Evolutionary conservation across 2,888 invertebrate genomes (phyloP), one percentile per base, ranked within the genome.

Genomic region (Aleiodes alternator): DNA sequence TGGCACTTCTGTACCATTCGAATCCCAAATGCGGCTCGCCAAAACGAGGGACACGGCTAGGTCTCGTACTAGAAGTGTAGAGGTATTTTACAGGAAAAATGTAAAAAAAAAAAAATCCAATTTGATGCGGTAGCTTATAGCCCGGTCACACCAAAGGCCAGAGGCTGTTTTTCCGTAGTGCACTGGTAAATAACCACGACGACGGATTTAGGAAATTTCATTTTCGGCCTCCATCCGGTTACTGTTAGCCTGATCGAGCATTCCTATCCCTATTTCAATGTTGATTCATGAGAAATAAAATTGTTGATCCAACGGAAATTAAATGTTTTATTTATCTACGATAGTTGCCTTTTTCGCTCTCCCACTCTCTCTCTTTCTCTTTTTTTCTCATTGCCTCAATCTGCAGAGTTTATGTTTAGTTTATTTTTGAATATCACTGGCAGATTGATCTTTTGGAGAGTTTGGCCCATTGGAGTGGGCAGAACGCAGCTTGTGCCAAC

Each of bases 101-200:
- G 68, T 51, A 12, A 66, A 50, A 66, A 66, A 68, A 59, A 59
- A 61, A 84, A 84, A 84, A 84, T 83, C 81, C 82, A 84, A 82
- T 84, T 83, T 80, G 80, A 82, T 81, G 78, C 80, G 78, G 76
- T 75, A 79, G 80, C 81, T 83, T 76, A 76, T 84, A 82, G 81
- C 80, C 80, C 34, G 76, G 53, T 74, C 72, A 69, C 50, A 48
- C 61, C 48, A 34, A 79, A 51, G 76, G 75, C 78, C 56, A 68
- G 59, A 56, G 77, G 76, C 78, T 81, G 79, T 83, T 82, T 80
- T 79, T 73, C 81, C 76, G 51, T 55, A 72, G 72, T 72, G 53
- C 66, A 72, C 75, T 72, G 72, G 75, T 77, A 77, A 77, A 77
- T 77, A 77, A 77, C 75, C 66, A 72, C 69, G 68, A 69, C 77